Evolutionary conservation across 2,888 invertebrate genomes (phyloP).

Genomic region (Ernsta delagoae): DNA sequence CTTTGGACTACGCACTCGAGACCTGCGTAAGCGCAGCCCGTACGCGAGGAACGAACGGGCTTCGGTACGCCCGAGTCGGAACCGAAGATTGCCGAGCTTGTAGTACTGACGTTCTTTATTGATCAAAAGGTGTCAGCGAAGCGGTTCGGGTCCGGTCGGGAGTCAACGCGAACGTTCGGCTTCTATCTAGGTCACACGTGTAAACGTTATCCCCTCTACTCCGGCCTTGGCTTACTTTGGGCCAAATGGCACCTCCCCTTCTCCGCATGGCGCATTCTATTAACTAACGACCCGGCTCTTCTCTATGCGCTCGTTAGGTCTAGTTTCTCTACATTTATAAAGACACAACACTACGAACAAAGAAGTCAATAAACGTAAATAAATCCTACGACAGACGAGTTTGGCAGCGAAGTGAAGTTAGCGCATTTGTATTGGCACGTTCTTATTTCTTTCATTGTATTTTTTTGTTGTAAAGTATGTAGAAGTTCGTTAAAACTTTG

Average conservation of each 20-base stretch:
- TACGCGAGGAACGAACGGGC: constrained; percentile 21
- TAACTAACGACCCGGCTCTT: constrained; percentile 40
- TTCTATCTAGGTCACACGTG: constrained; percentile 83
- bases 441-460: constrained; percentile 8
- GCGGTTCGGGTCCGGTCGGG: constrained; percentile 62
- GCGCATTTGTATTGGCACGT: constrained; percentile 8
- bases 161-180: constrained; percentile 67
- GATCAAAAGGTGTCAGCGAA: constrained; percentile 58
- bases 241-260: constrained; percentile 74
- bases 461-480: no score
- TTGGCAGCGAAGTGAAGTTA: constrained; percentile 21
- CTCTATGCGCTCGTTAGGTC: constrained; percentile 24
- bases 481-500: no score
- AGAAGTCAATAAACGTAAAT: constrained; percentile 36
- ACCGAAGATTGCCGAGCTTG: constrained; percentile 49
- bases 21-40: constrained; percentile 32
- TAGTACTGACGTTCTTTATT: constrained; percentile 59
- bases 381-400: constrained; percentile 34
- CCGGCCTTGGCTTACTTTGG: constrained; percentile 83
- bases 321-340: constrained; percentile 16
- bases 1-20: constrained; percentile 40
- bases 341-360: background rate
- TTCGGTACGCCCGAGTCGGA: constrained; percentile 44
- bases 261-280: constrained; percentile 54
- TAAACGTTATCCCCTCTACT: constrained; percentile 80